A percentile compares a stretch with the other conserved stretches of the same genome.
Evolutionary conservation across 2,113 vertebrate genomes (phyloP).

Genomic region (Gallinago paraguaiae): DNA sequence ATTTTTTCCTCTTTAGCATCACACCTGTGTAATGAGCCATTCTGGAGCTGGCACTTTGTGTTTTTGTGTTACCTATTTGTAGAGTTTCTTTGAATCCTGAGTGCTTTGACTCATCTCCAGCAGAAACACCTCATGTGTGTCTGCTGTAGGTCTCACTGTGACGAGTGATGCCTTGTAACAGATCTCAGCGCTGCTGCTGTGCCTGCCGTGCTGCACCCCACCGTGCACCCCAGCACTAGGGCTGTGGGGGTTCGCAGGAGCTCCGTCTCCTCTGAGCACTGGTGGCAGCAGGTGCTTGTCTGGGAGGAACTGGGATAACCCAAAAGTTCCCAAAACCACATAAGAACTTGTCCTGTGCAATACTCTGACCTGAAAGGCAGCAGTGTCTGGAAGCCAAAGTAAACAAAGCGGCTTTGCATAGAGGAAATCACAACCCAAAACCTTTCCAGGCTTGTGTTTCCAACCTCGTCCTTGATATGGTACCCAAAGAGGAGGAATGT

Average conservation of each 20-base stretch:
- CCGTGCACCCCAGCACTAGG: neutral
- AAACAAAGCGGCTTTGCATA: neutral
- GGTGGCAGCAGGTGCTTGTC: neutral
- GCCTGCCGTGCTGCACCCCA: neutral
- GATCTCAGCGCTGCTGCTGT: neutral
- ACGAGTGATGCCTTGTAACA: neutral
- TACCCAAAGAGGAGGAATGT: neutral
- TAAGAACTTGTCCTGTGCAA: neutral
- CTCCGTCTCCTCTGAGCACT: too few species aligned
- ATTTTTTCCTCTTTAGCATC: neutral
- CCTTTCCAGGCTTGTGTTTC: neutral
- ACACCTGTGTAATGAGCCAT: neutral
- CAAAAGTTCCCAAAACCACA: accelerated
- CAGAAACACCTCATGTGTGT: neutral
- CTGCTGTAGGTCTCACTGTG: neutral
- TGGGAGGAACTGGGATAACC: neutral
- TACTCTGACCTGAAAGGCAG: neutral
- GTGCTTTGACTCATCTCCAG: neutral
- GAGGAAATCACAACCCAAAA: neutral
- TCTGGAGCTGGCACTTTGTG: neutral
- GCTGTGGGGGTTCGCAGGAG: neutral
- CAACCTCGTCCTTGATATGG: neutral
- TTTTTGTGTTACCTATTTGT: neutral
- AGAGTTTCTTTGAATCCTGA: neutral
- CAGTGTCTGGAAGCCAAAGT: neutral